These are phyloP conservation scores for Scaptomyza montana DNA, from an alignment of 1,140 invertebrate species.

Conservation along the genomic window DNA sequence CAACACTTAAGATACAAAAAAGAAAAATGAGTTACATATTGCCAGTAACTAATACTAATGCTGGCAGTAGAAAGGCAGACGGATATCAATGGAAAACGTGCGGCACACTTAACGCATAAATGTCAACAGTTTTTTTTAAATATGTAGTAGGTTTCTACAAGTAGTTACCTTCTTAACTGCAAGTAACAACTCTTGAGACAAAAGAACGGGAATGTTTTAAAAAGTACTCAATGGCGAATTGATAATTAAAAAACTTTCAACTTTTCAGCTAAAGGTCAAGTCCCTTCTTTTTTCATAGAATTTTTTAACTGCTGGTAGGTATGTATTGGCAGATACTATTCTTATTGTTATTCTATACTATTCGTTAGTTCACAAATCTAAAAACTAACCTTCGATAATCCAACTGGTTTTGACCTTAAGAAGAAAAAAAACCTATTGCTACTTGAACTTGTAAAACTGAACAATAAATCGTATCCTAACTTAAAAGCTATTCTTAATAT, in stretches of 20 bases:
- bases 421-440: not conserved
- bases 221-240: not conserved
- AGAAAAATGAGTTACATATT: constrained; percentile 1
- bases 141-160: not conserved
- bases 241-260: not conserved
- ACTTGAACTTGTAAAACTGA: constrained; percentile 31
- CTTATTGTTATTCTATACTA: no score
- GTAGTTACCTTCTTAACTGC: constrained; percentile 7
- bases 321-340: no score
- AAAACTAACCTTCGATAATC: not conserved
- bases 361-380: no score
- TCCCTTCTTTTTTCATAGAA: no score
- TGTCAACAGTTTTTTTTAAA: constrained; percentile 1
- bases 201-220: constrained; percentile 16
- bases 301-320: no score
- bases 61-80: constrained; percentile 43
- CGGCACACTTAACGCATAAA: constrained; percentile 20
- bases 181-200: not conserved
- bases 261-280: no score
- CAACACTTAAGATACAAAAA: not conserved
- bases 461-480: constrained; percentile 2
- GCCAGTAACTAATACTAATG: not conserved
- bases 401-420: constrained; percentile 8
- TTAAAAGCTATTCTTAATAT: constrained; percentile 28
- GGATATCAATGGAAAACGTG: constrained; percentile 67